A percentile compares a stretch with the other conserved stretches of the same genome.
phyloP scores from a whole-genome alignment of 2,797 vertebrate genomes.

The Antennarius maculatus region DNA sequence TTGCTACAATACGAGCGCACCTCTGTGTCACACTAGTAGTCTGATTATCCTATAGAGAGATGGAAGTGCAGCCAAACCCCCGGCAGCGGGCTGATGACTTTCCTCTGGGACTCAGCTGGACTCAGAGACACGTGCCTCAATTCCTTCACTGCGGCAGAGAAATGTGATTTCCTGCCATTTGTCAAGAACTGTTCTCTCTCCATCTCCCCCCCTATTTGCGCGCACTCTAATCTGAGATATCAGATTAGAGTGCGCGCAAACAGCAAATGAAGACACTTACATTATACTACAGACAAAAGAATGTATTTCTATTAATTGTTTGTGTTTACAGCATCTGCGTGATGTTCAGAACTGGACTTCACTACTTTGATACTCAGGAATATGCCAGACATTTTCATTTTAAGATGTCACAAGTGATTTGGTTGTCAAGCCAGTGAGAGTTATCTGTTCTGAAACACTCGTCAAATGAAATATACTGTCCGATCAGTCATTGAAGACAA shows the following conservation, averaged over 20 bases:
- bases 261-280: constrained; percentile 8
- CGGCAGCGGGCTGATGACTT: constrained; percentile 49
- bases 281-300: constrained; percentile 10
- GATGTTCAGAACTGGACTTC: neutral
- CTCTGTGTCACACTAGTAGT: constrained; percentile 14
- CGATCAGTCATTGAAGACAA: constrained; percentile 18
- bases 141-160: constrained; percentile 62
- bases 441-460: constrained; percentile 33
- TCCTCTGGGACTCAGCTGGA: constrained; percentile 60
- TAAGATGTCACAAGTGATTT: constrained; percentile 44
- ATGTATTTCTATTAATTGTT: neutral
- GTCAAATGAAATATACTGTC: constrained; percentile 31
- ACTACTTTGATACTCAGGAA: neutral
- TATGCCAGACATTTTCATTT: constrained; percentile 55
- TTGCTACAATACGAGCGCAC: constrained; percentile 29
- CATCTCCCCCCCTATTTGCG: constrained; percentile 6
- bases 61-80: constrained; percentile 59
- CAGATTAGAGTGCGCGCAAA: neutral
- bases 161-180: constrained; percentile 45
- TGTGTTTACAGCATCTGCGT: neutral
- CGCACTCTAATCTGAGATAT: neutral
- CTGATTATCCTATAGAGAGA: constrained; percentile 50
- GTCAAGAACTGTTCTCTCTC: constrained; percentile 20
- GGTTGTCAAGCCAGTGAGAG: constrained; percentile 21
- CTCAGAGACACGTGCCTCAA: constrained; percentile 47